These are phyloP conservation scores for Colostygia pectinataria DNA, from an alignment of 2,888 invertebrate genomes.

Conservation along the genomic window DNA sequence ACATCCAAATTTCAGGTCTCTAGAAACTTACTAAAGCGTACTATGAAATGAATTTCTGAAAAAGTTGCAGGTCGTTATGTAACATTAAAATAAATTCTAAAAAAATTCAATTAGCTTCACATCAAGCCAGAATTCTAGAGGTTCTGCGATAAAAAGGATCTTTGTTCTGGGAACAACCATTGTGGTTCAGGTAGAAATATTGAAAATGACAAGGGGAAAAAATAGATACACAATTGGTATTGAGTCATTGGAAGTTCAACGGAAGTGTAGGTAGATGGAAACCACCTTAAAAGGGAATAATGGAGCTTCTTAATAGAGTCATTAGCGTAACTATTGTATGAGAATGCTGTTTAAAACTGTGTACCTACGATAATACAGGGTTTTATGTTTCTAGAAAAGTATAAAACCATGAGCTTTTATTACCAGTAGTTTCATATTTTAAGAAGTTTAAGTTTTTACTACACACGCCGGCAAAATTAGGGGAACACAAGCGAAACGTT, in stretches of 20 bases:
- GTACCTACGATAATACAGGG: too few species aligned
- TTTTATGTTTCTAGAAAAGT: too few species aligned
- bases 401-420: background rate
- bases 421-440: background rate
- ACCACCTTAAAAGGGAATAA: conserved; percentile 1
- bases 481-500: too few species aligned
- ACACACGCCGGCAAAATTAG: too few species aligned
- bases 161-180: conserved; percentile 50
- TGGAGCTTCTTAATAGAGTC: background rate
- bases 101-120: too few species aligned
- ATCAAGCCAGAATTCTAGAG: conserved; percentile 40
- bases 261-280: conserved; percentile 10
- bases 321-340: background rate
- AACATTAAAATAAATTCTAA: too few species aligned
- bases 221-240: conserved; percentile 30
- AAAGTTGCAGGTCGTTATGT: too few species aligned
- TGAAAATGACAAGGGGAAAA: conserved; percentile 18
- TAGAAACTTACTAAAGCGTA: too few species aligned
- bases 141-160: conserved; percentile 38
- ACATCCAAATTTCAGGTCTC: too few species aligned
- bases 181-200: conserved; percentile 37
- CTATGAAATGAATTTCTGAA: too few species aligned
- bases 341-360: too few species aligned
- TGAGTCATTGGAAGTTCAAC: conserved; percentile 29
- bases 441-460: conserved; percentile 4